Evolutionary conservation across 2,797 vertebrate species (phyloP).

Genomic region (Pangasius krempfi): DNA sequence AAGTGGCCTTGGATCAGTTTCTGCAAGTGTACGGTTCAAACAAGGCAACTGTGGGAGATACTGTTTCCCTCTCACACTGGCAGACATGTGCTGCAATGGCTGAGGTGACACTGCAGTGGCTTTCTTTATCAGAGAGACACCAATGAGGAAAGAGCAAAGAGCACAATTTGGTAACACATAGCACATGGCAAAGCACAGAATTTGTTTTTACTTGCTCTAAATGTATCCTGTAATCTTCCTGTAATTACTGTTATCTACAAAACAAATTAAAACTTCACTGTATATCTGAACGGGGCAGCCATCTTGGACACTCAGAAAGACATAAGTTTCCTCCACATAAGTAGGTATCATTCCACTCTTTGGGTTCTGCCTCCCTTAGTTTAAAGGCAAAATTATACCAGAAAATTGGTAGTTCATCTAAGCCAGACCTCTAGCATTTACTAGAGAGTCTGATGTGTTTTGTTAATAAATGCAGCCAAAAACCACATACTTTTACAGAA

Average conservation of each 20-base stretch:
- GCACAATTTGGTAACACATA: not conserved
- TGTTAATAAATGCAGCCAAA: constrained; percentile 14
- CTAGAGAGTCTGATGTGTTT: constrained; percentile 28
- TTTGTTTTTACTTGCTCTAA: too few species aligned
- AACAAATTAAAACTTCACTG: not conserved
- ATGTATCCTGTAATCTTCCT: not conserved
- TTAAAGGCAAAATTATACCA: not conserved
- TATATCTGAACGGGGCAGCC: not conserved
- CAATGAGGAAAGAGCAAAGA: not conserved
- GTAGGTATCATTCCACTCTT: not conserved
- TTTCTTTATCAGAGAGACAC: not conserved
- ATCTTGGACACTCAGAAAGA: constrained; percentile 1
- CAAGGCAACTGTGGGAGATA: constrained; percentile 1
- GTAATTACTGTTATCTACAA: not conserved
- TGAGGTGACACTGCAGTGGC: constrained; percentile 1
- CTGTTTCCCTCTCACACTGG: not conserved
- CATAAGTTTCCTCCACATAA: not conserved
- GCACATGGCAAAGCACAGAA: not conserved
- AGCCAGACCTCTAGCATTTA: constrained; percentile 26
- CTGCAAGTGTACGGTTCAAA: constrained; percentile 21
- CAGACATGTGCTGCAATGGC: constrained; percentile 17
- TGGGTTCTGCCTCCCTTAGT: not conserved
- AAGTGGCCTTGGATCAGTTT: constrained; percentile 29
- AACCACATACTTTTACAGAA: constrained; percentile 26
- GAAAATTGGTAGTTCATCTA: constrained; percentile 18